phyloP scores from a whole-genome alignment of 92 coral and sea anemone genomes.

The Metridium senile region DNA sequence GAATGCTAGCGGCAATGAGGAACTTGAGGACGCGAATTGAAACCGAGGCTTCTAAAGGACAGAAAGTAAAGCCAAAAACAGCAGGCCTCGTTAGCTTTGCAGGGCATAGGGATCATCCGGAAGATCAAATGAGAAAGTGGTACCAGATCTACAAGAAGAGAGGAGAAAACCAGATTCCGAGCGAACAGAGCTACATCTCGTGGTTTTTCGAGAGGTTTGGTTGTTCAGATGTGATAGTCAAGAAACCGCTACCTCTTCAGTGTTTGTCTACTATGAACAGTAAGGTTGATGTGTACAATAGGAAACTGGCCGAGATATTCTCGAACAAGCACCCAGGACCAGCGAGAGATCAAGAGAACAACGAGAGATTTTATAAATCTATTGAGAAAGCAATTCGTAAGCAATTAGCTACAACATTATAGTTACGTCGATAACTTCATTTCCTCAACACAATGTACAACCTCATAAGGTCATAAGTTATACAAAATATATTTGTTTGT shows the following conservation, averaged over 20 bases:
- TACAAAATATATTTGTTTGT: no score
- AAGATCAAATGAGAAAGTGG: neutral
- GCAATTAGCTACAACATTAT: no score
- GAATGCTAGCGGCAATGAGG: slow-evolving; percentile 56
- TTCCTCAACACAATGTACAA: no score
- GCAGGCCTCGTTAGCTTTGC: neutral
- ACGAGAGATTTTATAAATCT: neutral
- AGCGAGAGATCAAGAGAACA: neutral
- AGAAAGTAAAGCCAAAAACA: neutral
- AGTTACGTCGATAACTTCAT: no score
- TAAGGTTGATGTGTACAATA: neutral
- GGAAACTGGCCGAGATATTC: neutral
- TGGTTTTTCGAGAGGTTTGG: neutral
- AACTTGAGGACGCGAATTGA: neutral
- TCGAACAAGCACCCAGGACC: neutral
- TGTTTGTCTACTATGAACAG: neutral
- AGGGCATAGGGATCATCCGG: neutral
- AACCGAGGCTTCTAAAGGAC: neutral
- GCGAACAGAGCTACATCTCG: neutral
- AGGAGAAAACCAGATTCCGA: neutral
- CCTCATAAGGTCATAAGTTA: no score
- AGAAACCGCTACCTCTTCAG: neutral
- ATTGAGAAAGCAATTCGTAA: no score
- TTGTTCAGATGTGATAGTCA: neutral
- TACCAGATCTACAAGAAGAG: neutral